Evolutionary conservation across 2,888 invertebrate genomes (phyloP).

Genomic region (Ecdyonurus torrentis): DNA sequence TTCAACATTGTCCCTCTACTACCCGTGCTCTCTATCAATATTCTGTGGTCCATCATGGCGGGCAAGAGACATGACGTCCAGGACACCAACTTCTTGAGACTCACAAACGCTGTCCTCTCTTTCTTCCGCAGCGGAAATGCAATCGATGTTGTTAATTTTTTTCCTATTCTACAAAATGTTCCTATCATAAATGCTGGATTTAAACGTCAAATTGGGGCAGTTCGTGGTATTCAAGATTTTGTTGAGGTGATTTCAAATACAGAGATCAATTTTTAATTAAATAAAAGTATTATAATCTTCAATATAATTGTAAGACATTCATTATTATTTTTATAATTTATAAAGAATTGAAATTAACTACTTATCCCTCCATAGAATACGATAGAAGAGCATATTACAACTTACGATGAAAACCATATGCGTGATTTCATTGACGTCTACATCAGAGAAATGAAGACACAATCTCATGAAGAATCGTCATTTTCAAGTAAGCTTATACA

Average conservation of each 20-base stretch:
- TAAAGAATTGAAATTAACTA: too few species aligned
- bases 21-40: slow-evolving; percentile 35
- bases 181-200: not conserved
- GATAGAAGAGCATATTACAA: not conserved
- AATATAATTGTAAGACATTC: too few species aligned
- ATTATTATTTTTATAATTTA: too few species aligned
- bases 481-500: too few species aligned
- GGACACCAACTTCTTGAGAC: not conserved
- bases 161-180: not conserved
- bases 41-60: slow-evolving; percentile 35
- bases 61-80: slow-evolving; percentile 24
- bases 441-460: not conserved
- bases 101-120: not conserved
- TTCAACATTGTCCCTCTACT: slow-evolving; percentile 35
- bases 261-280: too few species aligned
- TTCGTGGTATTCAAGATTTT: not conserved
- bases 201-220: not conserved
- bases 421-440: not conserved
- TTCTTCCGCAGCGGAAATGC: not conserved
- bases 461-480: too few species aligned
- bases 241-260: too few species aligned
- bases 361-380: slow-evolving; percentile 11
- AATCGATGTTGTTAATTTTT: not conserved
- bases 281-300: too few species aligned
- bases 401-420: not conserved